Base-by-base conservation (phyloP, 1,140 invertebrate species). In the Magallana gigas region DNA sequence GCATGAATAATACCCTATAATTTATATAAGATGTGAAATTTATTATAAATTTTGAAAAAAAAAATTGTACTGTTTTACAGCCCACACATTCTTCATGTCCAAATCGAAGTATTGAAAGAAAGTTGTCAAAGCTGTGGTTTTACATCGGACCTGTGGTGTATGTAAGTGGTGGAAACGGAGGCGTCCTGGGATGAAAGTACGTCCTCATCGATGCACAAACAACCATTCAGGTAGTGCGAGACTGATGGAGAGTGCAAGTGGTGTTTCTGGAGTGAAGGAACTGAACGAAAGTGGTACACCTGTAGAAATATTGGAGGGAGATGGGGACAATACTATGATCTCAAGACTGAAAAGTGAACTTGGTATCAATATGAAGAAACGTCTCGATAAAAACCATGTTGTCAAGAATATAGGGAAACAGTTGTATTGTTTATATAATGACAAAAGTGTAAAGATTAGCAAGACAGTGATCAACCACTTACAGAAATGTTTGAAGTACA, bases 401-500 rank as follows among this genome's bases (percentile, higher is more conserved):
- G 60, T 83, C 9, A 87, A 87, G 76, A 87, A 87, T 18, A 87
- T 87, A 68, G 58, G 29, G 12, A 57, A 62, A 18, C 62, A 8
- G 12, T 83, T 87, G 14, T 87, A 83, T 87, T 36, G 56, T 7
- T 29, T 87, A 12, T 83, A 83, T 68, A 84, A 60, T 16, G 9
- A 16, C 2, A 85, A 86, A 86, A n/a, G 48, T 59, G 36, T 36
- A 14, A 87, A 85, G 64, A 48, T 90, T 11, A 90, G 86, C 81
- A 88, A 71, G 62, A 68, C 56, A 16, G 84, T 87, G 8, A 90
- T 90, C 18, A 80, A 12, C 18, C 89, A 90, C 71, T 59, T 90
- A 56, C 58, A 68, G 18, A 90, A 90, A 80, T 88, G 84, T 76
- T 23, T 90, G 11, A 86, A 88, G 56, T 90, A 90, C 84, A 85